These are phyloP conservation scores for Crossocerus cetratus DNA, from an alignment of 2,888 invertebrate species.

Conservation along the genomic window DNA sequence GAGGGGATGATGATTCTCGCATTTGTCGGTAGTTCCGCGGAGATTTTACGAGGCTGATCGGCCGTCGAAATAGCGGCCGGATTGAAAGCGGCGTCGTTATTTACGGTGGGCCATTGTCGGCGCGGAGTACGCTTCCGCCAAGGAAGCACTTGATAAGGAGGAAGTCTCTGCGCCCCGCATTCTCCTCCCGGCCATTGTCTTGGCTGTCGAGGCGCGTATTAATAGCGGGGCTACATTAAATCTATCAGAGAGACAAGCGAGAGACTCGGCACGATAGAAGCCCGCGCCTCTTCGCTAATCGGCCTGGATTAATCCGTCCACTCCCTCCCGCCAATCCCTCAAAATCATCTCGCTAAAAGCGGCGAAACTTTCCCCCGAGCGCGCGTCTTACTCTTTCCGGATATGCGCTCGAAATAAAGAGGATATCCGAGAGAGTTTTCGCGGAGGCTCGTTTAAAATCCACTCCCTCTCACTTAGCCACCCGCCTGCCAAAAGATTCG, in stretches of 20 bases:
- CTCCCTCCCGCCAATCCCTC: no score
- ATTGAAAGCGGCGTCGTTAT: not conserved
- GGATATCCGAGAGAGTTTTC: no score
- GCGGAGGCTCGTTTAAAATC: no score
- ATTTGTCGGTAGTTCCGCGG: not conserved
- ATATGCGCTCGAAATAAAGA: no score
- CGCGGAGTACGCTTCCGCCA: not conserved
- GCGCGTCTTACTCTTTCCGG: no score
- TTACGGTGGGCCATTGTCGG: not conserved
- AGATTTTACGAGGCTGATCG: conserved; percentile 34
- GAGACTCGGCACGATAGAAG: not conserved
- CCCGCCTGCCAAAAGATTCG: no score
- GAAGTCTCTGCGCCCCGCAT: not conserved
- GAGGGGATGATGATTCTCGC: no score
- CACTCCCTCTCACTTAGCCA: no score
- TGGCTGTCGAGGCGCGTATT: conserved; percentile 1
- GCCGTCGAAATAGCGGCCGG: not conserved
- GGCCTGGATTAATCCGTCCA: conserved; percentile 38
- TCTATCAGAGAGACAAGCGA: not conserved
- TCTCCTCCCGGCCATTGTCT: conserved; percentile 30
- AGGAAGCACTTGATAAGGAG: not conserved
- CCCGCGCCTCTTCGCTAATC: conserved; percentile 1
- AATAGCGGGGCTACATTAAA: conserved; percentile 3
- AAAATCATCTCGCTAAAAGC: no score
- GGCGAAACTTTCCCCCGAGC: no score